A percentile compares a stretch with the other conserved stretches of the same genome.
phyloP scores from a whole-genome alignment of 2,888 invertebrate genomes.

The Linnaemya vulpina region DNA sequence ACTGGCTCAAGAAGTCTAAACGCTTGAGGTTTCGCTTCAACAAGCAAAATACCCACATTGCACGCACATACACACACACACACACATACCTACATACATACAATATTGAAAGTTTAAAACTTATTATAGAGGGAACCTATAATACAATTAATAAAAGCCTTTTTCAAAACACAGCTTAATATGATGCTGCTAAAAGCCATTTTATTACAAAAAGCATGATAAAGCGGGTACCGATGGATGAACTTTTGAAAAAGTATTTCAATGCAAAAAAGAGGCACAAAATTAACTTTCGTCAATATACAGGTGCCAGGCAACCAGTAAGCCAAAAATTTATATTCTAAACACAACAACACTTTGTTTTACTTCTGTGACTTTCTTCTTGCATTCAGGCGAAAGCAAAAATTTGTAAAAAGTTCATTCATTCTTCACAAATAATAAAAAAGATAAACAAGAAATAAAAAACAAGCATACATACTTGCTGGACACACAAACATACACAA shows the following conservation, averaged over 20 bases:
- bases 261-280: constrained; percentile 26
- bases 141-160: constrained; percentile 33
- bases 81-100: background rate
- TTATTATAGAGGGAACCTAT: constrained; percentile 27
- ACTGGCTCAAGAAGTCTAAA: too few species aligned
- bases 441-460: too few species aligned
- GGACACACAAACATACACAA: background rate
- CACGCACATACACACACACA: background rate
- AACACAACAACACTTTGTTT: background rate
- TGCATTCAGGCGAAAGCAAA: background rate
- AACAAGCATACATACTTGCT: too few species aligned
- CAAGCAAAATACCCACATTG: too few species aligned
- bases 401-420: too few species aligned
- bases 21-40: too few species aligned
- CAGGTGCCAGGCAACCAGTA: too few species aligned
- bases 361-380: background rate
- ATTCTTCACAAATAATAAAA: too few species aligned
- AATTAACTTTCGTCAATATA: constrained; percentile 46
- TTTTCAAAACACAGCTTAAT: constrained; percentile 48
- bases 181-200: constrained; percentile 37
- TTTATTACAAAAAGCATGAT: constrained; percentile 12
- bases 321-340: constrained; percentile 9
- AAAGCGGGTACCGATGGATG: constrained; percentile 13
- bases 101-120: background rate
- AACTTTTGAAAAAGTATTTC: constrained; percentile 39